phyloP scores from a whole-genome alignment of 2,113 vertebrate genomes.

The Halichoeres trimaculatus region DNA sequence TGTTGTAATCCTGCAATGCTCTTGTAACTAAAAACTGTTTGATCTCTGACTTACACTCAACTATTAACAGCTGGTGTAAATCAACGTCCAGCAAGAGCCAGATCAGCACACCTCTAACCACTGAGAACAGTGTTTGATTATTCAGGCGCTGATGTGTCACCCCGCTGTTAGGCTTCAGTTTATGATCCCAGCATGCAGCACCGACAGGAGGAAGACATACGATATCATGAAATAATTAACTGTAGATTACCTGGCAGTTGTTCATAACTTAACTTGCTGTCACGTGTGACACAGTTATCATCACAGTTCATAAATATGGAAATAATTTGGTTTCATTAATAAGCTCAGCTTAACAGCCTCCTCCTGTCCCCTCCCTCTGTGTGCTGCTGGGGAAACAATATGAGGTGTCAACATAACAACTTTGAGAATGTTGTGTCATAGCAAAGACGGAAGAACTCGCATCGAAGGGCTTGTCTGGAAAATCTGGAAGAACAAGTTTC shows the following conservation, averaged over 20 bases:
- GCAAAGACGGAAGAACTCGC: constrained; percentile 26
- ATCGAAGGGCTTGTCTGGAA: constrained; percentile 3
- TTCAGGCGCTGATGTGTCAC: constrained; percentile 43
- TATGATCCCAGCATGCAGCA: constrained; percentile 33
- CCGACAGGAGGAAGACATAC: constrained; percentile 41
- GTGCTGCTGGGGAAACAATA: neutral
- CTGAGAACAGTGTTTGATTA: constrained; percentile 41
- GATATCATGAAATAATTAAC: constrained; percentile 33
- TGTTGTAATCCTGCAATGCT: neutral
- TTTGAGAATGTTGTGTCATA: constrained; percentile 29
- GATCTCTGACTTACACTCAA: neutral
- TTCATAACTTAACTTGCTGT: constrained; percentile 33
- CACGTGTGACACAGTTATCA: constrained; percentile 34
- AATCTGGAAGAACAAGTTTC: neutral
- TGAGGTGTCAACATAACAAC: constrained; percentile 25
- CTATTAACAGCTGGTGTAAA: constrained; percentile 19
- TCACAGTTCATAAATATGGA: constrained; percentile 29
- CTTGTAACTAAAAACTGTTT: neutral
- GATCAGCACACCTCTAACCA: constrained; percentile 33
- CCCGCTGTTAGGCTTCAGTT: constrained; percentile 35
- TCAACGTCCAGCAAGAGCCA: constrained; percentile 18
- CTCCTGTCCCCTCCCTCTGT: neutral
- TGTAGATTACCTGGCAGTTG: constrained; percentile 29
- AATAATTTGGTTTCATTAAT: constrained; percentile 39
- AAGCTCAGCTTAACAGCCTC: constrained; percentile 27